A percentile compares a stretch with the other conserved stretches of the same genome.
phyloP scores from a whole-genome alignment of 2,113 vertebrate species.

The Sinocyclocheilus grahami region DNA sequence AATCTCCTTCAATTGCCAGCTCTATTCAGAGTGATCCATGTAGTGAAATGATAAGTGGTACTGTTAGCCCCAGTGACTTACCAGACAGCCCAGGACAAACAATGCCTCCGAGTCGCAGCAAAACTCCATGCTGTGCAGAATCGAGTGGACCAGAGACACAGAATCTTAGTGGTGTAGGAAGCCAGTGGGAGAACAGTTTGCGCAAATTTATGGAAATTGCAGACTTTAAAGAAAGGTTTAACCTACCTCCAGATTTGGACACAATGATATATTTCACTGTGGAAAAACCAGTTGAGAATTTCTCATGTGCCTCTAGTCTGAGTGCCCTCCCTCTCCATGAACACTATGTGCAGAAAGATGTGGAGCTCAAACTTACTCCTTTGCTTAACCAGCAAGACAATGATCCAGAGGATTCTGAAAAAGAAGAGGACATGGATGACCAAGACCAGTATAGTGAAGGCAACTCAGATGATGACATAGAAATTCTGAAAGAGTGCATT shows the following conservation, averaged over 20 bases:
- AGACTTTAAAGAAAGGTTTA: constrained; percentile 91
- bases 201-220: constrained; percentile 94
- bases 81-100: constrained; percentile 97
- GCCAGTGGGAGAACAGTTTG: constrained; percentile 93
- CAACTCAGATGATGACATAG: constrained; percentile 87
- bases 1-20: constrained; percentile 93
- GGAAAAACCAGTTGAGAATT: constrained; percentile 97
- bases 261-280: constrained; percentile 96
- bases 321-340: constrained; percentile 94
- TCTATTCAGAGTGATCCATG: constrained; percentile 97
- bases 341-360: constrained; percentile 94
- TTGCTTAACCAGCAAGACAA: constrained; percentile 83
- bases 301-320: constrained; percentile 96
- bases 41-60: constrained; percentile 95
- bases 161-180: constrained; percentile 80
- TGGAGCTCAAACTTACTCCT: constrained; percentile 92
- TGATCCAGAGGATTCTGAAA: constrained; percentile 69
- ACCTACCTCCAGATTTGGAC: constrained; percentile 90
- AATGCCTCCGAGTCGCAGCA: constrained; percentile 96
- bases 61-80: constrained; percentile 94
- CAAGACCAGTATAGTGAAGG: constrained; percentile 78
- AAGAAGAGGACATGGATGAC: constrained; percentile 80
- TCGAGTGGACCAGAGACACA: constrained; percentile 76
- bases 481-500: constrained; percentile 94
- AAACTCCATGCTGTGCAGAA: constrained; percentile 87